Evolutionary conservation across 2,888 invertebrate genomes (phyloP), one percentile per base, ranked within the genome.

Genomic region (Synergus umbraculus): DNA sequence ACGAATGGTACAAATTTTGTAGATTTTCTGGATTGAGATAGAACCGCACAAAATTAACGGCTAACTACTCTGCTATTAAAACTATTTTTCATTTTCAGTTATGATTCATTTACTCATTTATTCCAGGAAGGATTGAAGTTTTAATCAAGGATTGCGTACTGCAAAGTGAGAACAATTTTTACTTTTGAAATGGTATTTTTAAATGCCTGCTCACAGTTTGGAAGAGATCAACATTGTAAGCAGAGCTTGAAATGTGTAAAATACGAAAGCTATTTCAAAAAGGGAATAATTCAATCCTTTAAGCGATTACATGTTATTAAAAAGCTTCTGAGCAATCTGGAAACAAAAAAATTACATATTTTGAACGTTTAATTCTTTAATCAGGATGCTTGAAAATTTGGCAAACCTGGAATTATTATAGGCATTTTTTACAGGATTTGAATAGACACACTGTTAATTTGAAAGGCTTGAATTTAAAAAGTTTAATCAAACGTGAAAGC

Each of bases 31-130:
- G 49, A 49, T 49, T 15, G 15, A 49, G 15, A 49, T 15, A 49
- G 49, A 49, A 49, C 49, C 49, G 7, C 54, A 7, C 8, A n/a
- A 7, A n/a, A 54, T n/a, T 7, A 65, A 65, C 64, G n/a, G 18
- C 15, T 65, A 2, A 3, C 54, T n/a, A 54, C 54, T 54, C 54
- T n/a, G n/a, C n/a, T n/a, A 54, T 15, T 54, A 54, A 54, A 54
- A 54, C 54, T 54, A n/a, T 69, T 46, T 69, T 69, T 69, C 44
- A 44, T 22, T 66, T n/a, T 43, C 65, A 9, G 43, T 46, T 67
- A 18, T 69, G 46, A 46, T 22, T 44, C 43, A 66, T 44, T 49
- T 49, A 49, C 49, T 15, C 49, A 5, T 49, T 49, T 12, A 15
- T 12, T 29, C 29, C 29, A 29, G 29, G 29, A 29, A 29, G 29